A percentile compares a stretch with the other conserved stretches of the same genome.
phyloP scores from a whole-genome alignment of 2,113 vertebrate genomes.

The Melanerpes aurifrons region DNA sequence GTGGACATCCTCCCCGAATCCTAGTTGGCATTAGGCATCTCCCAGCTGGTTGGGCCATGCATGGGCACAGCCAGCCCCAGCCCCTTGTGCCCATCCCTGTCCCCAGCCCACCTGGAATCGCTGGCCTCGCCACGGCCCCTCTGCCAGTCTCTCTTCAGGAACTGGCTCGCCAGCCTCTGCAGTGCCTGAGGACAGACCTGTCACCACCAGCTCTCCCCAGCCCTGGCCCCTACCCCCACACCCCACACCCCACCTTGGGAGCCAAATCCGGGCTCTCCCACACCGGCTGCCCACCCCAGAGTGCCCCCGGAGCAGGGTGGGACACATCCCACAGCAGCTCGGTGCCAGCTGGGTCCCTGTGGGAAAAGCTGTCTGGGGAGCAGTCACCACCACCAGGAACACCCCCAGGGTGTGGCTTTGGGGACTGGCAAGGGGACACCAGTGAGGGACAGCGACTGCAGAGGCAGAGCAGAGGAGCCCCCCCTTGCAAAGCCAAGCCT shows the following conservation, averaged over 20 bases:
- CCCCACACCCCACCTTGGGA: fast-evolving
- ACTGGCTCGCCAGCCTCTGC: conserved; percentile 86
- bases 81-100: background rate
- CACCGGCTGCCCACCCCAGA: fast-evolving
- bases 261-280: background rate
- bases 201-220: fast-evolving
- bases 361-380: background rate
- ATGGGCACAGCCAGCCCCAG: fast-evolving
- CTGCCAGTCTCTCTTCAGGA: conserved; percentile 87
- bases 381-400: background rate
- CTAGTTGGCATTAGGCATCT: background rate
- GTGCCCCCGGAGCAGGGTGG: background rate
- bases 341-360: fast-evolving
- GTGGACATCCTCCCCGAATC: background rate
- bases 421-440: background rate
- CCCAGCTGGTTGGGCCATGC: fast-evolving
- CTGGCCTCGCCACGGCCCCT: conserved; percentile 76
- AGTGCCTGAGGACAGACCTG: conserved; percentile 74
- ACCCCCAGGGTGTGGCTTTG: fast-evolving
- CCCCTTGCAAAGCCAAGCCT: background rate
- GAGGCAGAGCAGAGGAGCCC: background rate
- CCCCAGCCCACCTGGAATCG: conserved; percentile 65
- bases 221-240: fast-evolving
- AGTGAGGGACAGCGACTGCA: fast-evolving
- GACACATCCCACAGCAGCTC: fast-evolving